phyloP scores from a whole-genome alignment of 2,113 vertebrate species.

The Hemiscyllium ocellatum region DNA sequence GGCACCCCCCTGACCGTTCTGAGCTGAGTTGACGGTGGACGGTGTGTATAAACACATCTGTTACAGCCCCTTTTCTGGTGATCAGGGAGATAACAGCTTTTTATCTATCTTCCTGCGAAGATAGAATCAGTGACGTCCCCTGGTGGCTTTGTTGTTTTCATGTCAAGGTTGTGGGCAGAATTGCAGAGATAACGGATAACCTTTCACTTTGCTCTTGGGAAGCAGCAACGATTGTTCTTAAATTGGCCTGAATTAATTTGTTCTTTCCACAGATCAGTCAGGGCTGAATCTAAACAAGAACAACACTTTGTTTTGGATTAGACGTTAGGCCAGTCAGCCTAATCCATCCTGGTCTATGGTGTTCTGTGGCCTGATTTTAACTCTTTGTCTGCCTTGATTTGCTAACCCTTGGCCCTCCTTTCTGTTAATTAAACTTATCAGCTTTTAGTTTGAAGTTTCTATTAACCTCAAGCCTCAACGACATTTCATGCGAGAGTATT shows the following conservation, averaged over 20 bases:
- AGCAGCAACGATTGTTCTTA: background rate
- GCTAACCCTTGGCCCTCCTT: background rate
- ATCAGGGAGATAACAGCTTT: background rate
- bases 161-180: background rate
- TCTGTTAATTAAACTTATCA: background rate
- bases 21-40: background rate
- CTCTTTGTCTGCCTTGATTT: background rate
- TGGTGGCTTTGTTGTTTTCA: background rate
- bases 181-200: background rate
- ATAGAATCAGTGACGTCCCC: background rate
- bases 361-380: background rate
- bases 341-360: too few species aligned
- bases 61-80: background rate
- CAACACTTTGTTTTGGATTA: background rate
- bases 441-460: background rate
- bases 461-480: background rate
- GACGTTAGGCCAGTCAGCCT: background rate
- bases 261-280: background rate
- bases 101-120: background rate
- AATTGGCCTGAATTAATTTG: background rate
- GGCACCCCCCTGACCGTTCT: background rate
- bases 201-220: background rate
- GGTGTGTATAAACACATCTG: background rate
- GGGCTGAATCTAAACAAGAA: background rate
- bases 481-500: background rate